phyloP scores from a whole-genome alignment of 2,797 vertebrate genomes.

The Gastrophryne carolinensis region DNA sequence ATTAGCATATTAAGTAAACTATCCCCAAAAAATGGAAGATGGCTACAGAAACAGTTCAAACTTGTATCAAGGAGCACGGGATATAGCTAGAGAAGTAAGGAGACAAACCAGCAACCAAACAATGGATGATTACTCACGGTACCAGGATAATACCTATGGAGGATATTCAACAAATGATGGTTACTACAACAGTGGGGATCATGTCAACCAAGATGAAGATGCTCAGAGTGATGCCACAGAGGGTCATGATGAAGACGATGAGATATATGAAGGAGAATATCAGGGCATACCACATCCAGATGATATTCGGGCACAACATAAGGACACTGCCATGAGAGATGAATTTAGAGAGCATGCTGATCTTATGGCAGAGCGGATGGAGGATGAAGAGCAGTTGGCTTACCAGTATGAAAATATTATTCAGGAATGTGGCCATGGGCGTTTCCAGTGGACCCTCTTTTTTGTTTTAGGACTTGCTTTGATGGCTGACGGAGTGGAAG shows the following conservation, averaged over 20 bases:
- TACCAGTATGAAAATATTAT: slow-evolving; percentile 95
- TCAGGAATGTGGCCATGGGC: slow-evolving; percentile 92
- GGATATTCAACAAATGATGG: slow-evolving; percentile 67
- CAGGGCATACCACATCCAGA: slow-evolving; percentile 95
- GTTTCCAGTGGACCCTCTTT: slow-evolving; percentile 96
- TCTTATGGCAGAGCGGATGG: slow-evolving; percentile 73
- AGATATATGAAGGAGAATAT: slow-evolving; percentile 97
- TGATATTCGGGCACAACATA: slow-evolving; percentile 82
- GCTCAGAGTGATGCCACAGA: slow-evolving; percentile 91
- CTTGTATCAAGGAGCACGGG: slow-evolving; percentile 68
- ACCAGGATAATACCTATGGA: slow-evolving; percentile 75
- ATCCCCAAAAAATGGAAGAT: slow-evolving; percentile 76
- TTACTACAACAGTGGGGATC: slow-evolving; percentile 79
- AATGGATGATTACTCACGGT: slow-evolving; percentile 67
- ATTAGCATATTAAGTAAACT: neutral
- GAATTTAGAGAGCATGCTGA: slow-evolving; percentile 75
- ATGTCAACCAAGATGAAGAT: slow-evolving; percentile 83
- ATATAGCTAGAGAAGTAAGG: slow-evolving; percentile 56
- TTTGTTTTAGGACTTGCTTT: slow-evolving; percentile 87
- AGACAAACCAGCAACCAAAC: slow-evolving; percentile 60
- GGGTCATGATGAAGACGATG: slow-evolving; percentile 90
- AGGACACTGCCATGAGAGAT: slow-evolving; percentile 73
- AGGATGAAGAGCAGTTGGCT: slow-evolving; percentile 84
- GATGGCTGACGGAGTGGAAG: slow-evolving; percentile 95
- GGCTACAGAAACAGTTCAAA: slow-evolving; percentile 76